Evolutionary conservation across 2,113 vertebrate genomes (phyloP), one percentile per base, ranked within the genome.

Genomic region (Mirounga angustirostris): DNA sequence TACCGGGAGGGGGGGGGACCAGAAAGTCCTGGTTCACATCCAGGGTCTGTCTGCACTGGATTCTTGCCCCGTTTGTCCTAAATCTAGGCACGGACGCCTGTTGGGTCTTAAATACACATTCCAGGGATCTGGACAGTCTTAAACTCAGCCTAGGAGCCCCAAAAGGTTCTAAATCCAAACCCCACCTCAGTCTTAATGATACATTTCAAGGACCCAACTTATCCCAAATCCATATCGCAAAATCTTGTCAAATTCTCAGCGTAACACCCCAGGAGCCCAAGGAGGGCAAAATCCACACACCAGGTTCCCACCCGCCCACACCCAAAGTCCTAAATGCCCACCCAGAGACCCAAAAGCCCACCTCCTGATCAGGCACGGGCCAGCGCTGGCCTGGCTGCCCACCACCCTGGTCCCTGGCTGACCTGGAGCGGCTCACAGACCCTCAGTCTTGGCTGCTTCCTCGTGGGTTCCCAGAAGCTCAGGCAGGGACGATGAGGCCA

Each of bases 341-440:
- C 73, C 36, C 26, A 52, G 40, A 63, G 30, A 33, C 52, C 59
- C 43, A 30, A 8, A 73, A 65, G 11, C 73, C 85, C 67, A 78
- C 22, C 26, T 30, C 15, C 14, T 18, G 26, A 73, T 73, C 36
- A 12, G 12, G 12, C 1, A 16, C 9, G 1, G 19, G 19, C 43
- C 15, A 28, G 40, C 15, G 2, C 83, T 50, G 21, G 14, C 36
- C 63, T 33, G 33, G 54, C 67, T 46, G 52, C 71, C 43, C 61
- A 14, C 52, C 14, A 24, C n/a, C 89, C 90, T 28, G 59, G 50
- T 74, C n/a, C 54, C 84, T 61, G 76, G 78, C 95, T 84, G 93
- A 98, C 96, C 95, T 97, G 87, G 19, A 86, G 46, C 19, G 0
- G 7, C 22, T 50, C 24, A 74, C 83, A 54, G 89, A 88, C 58